Percentiles rank a stretch among this genome's conserved stretches.
phyloP scores from a whole-genome alignment of 2,888 invertebrate species.

The Drosophila mimetica region DNA sequence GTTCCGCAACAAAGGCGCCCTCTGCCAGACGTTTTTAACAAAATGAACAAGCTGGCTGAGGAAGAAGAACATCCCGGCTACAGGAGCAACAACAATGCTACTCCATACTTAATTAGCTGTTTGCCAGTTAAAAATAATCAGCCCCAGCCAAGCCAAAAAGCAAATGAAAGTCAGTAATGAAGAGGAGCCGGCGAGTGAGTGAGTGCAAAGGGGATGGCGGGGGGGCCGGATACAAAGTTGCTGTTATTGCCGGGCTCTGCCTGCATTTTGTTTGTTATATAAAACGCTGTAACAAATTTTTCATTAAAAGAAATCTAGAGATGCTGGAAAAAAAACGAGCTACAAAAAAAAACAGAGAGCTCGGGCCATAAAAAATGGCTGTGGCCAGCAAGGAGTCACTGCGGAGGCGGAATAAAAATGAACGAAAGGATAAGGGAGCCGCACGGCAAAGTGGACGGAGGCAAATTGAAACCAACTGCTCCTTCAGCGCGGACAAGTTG shows the following conservation, averaged over 20 bases:
- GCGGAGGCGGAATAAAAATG: constrained; percentile 30
- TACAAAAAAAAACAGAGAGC: constrained; percentile 4
- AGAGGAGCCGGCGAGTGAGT: constrained; percentile 39
- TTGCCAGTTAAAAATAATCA: constrained; percentile 80
- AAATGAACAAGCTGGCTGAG: constrained; percentile 41
- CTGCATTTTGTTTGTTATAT: constrained; percentile 75
- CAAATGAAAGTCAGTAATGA: constrained; percentile 74
- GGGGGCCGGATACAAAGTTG: constrained; percentile 59
- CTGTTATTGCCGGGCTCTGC: constrained; percentile 56
- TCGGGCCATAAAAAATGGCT: constrained; percentile 67
- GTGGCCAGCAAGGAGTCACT: constrained; percentile 62
- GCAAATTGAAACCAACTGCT: constrained; percentile 34
- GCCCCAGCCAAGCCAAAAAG: constrained; percentile 75
- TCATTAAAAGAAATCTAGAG: constrained; percentile 79
- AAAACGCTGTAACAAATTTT: constrained; percentile 77
- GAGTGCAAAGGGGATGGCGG: background rate
- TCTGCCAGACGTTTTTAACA: constrained; percentile 47
- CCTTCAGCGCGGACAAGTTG: constrained; percentile 16
- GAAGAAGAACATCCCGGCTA: constrained; percentile 24
- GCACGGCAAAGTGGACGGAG: constrained; percentile 11
- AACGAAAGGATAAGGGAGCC: constrained; percentile 31
- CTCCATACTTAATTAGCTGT: constrained; percentile 81
- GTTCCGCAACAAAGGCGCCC: constrained; percentile 26
- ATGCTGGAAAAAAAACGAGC: constrained; percentile 41
- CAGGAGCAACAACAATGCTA: constrained; percentile 58